Evolutionary conservation across 2,888 invertebrate genomes (phyloP).

Genomic region (Seira sanloemensis): DNA sequence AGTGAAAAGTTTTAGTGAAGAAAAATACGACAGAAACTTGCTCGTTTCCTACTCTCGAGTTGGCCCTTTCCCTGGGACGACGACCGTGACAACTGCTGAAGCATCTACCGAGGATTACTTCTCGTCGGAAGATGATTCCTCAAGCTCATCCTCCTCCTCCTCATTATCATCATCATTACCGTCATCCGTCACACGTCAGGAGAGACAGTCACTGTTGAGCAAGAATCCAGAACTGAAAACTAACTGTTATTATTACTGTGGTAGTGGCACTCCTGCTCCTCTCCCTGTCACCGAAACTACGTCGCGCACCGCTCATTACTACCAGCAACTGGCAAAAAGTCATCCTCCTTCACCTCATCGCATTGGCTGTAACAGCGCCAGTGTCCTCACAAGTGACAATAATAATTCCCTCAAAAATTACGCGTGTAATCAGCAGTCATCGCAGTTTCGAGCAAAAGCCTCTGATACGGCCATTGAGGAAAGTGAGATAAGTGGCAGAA

Average conservation of each 20-base stretch:
- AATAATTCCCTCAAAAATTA: conserved; percentile 29
- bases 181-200: conserved; percentile 52
- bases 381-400: conserved; percentile 40
- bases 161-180: conserved; percentile 19
- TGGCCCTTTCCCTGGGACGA: not conserved
- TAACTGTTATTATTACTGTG: conserved; percentile 27
- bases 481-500: not conserved
- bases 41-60: not conserved
- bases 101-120: conserved; percentile 36
- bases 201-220: conserved; percentile 60
- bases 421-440: not conserved
- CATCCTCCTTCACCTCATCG: not conserved
- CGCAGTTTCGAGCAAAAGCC: too few relatives aligned
- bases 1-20: not conserved
- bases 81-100: not conserved
- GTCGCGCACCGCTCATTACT: conserved; percentile 24
- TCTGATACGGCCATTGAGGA: not conserved
- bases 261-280: conserved; percentile 16
- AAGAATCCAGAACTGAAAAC: conserved; percentile 57
- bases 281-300: conserved; percentile 44
- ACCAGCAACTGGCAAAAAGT: conserved; percentile 24
- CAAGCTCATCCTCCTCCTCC: conserved; percentile 31
- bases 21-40: not conserved
- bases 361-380: not conserved
- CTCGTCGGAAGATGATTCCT: conserved; percentile 52